Evolutionary conservation across 1,140 invertebrate species (phyloP).

Genomic region (Dysdera silvatica): DNA sequence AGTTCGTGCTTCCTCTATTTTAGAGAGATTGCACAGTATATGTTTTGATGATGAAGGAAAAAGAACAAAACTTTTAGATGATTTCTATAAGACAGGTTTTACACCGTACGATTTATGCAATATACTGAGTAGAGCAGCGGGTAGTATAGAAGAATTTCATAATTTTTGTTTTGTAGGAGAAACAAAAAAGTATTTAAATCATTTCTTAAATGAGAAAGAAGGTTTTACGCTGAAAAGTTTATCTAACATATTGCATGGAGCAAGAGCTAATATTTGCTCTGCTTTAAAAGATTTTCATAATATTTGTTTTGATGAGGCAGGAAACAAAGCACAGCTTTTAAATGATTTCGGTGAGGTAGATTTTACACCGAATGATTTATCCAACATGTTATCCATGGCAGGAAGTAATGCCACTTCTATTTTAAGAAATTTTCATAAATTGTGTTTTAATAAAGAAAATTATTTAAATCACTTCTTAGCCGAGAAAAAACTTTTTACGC

Average conservation of each 20-base stretch:
- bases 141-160: slow-evolving; percentile 9
- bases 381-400: background rate
- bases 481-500: background rate
- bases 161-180: slow-evolving; percentile 3
- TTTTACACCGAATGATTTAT: too few relatives aligned
- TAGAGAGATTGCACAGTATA: slow-evolving; percentile 2
- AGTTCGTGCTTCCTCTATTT: slow-evolving; percentile 1
- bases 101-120: background rate
- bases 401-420: slow-evolving; percentile 14
- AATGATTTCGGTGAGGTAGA: background rate
- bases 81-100: slow-evolving; percentile 5
- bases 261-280: slow-evolving; percentile 5
- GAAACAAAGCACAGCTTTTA: slow-evolving; percentile 3
- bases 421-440: slow-evolving; percentile 16
- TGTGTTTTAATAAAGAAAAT: slow-evolving; percentile 4
- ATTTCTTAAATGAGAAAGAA: too few relatives aligned
- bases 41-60: too few relatives aligned
- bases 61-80: background rate
- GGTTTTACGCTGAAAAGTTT: slow-evolving; percentile 11
- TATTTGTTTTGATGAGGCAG: background rate
- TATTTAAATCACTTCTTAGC: slow-evolving; percentile 13
- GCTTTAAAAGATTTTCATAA: slow-evolving; percentile 15
- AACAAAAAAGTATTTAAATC: slow-evolving; percentile 1
- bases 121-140: background rate
- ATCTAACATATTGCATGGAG: slow-evolving; percentile 2